Percentiles rank a stretch among this genome's conserved stretches.
Evolutionary conservation across 2,113 vertebrate genomes (phyloP).

Genomic region (Hippocampus comes): DNA sequence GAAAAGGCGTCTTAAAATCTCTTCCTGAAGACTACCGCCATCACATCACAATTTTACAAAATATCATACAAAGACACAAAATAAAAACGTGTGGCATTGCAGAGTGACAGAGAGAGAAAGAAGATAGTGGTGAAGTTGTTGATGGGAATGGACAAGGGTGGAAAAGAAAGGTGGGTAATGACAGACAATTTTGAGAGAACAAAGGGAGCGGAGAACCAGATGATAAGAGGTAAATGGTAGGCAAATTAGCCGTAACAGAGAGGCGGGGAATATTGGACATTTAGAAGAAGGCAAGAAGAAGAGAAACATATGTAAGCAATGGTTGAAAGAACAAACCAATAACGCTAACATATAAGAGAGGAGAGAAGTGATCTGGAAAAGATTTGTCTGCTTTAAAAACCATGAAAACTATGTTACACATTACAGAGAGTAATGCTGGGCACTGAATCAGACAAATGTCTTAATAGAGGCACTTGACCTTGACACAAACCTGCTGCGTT

Average conservation of each 20-base stretch:
- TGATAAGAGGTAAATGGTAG: background rate
- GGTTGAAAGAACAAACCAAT: background rate
- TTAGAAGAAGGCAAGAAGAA: background rate
- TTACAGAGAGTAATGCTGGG: background rate
- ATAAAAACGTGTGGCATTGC: no score
- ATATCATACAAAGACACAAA: no score
- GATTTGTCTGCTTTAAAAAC: background rate
- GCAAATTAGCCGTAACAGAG: background rate
- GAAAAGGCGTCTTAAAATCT: no score
- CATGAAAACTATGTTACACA: background rate
- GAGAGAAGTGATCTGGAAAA: background rate
- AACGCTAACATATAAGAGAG: background rate
- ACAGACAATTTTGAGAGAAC: slow-evolving; percentile 1
- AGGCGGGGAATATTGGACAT: background rate
- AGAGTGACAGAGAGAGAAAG: background rate
- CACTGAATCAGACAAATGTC: background rate
- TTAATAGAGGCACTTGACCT: slow-evolving; percentile 10
- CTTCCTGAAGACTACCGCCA: no score
- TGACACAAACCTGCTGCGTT: background rate
- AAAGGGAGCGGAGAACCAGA: background rate
- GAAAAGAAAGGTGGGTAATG: background rate
- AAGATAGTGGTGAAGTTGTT: background rate
- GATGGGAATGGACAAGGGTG: background rate
- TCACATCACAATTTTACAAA: no score
- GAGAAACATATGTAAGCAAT: background rate